phyloP scores from a whole-genome alignment of 2,113 vertebrate genomes.

The Paedocypris sp. region DNA sequence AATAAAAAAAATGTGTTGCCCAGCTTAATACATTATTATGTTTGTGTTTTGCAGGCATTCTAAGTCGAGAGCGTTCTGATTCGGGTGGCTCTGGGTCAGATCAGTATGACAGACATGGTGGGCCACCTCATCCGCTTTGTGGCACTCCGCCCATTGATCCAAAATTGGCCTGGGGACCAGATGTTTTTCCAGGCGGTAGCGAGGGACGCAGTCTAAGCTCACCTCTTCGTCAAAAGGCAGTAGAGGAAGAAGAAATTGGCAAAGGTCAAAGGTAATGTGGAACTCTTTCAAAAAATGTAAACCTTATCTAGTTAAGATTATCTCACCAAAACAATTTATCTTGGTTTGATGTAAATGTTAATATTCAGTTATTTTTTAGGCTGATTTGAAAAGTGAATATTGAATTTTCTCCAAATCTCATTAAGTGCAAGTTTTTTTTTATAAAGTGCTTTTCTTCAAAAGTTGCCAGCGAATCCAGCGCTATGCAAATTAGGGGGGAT shows the following conservation, averaged over 20 bases:
- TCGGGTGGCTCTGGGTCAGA: constrained; percentile 84
- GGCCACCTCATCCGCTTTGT: constrained; percentile 60
- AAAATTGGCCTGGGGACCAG: constrained; percentile 77
- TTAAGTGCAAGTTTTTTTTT: too few relatives aligned
- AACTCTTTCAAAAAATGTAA: background rate
- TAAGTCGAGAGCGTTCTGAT: constrained; percentile 82
- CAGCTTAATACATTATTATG: too few relatives aligned
- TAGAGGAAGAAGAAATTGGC: constrained; percentile 67
- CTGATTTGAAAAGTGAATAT: too few relatives aligned
- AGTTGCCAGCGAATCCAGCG: too few relatives aligned
- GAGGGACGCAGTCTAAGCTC: constrained; percentile 65
- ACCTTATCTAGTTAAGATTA: background rate
- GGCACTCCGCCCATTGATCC: constrained; percentile 83
- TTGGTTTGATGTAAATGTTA: too few relatives aligned
- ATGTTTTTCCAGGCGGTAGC: constrained; percentile 64
- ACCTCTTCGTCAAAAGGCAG: constrained; percentile 65
- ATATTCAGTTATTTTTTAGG: too few relatives aligned
- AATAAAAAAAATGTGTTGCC: too few relatives aligned
- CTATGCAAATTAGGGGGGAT: too few relatives aligned
- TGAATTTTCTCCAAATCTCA: too few relatives aligned
- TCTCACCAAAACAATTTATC: too few relatives aligned
- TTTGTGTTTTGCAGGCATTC: constrained; percentile 61
- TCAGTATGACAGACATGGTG: constrained; percentile 71
- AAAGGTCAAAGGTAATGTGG: constrained; percentile 66
- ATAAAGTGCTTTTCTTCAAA: too few relatives aligned